Conservation (phyloP, 2,888 invertebrate species). For the Mesochorus sp. region DNA sequence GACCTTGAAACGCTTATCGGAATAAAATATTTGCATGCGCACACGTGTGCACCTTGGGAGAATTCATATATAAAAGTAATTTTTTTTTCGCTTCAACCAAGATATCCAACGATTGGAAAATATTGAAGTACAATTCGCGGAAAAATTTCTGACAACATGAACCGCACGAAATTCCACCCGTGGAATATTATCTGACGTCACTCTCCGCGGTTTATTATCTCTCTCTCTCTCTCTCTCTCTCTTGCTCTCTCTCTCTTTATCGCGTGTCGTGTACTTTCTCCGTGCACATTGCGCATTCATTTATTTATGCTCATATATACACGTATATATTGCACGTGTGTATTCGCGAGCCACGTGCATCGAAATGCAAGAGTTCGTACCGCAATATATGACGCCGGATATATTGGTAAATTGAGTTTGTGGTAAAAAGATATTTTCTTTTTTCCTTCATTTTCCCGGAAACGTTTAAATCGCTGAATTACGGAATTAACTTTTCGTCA, state of each 20-base stretch:
- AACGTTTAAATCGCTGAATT: no score
- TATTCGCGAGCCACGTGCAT: background rate
- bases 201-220: background rate
- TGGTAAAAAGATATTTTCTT: no score
- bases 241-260: conserved; percentile 7
- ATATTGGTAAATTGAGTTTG: no score
- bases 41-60: background rate
- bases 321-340: no score
- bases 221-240: conserved; percentile 8
- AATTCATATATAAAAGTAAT: background rate
- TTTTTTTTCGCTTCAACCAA: no score
- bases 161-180: conserved; percentile 5
- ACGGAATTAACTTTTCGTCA: no score
- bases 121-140: conserved; percentile 14
- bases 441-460: no score
- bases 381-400: no score
- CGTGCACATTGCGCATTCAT: no score
- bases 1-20: background rate
- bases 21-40: conserved; percentile 6
- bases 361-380: background rate
- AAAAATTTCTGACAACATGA: conserved; percentile 6
- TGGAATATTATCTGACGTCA: conserved; percentile 24
- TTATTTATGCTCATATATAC: no score
- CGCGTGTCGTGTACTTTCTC: conserved; percentile 23
- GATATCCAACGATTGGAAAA: no score